A percentile compares a stretch with the other conserved stretches of the same genome.
phyloP scores from a whole-genome alignment of 2,797 vertebrate genomes.

The Acanthiza pusilla region DNA sequence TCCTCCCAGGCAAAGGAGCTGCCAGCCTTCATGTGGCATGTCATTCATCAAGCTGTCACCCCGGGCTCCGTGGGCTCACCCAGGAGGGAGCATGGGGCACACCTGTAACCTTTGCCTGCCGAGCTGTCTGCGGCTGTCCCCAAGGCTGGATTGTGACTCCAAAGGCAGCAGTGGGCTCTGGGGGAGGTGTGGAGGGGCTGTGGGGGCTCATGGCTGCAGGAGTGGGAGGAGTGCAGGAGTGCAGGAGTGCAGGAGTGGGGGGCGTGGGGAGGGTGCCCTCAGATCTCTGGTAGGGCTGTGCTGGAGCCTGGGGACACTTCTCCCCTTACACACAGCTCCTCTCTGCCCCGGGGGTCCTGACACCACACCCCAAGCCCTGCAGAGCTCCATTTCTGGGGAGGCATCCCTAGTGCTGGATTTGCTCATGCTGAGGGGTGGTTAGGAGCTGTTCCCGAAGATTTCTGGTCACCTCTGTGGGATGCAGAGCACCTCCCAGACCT shows the following conservation, averaged over 20 bases:
- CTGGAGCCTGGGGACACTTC: fast-evolving
- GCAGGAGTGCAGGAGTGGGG: too few species aligned
- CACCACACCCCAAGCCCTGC: not conserved
- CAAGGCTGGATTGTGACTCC: not conserved
- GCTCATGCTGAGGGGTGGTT: not conserved
- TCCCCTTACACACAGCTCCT: fast-evolving
- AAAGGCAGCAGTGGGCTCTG: not conserved
- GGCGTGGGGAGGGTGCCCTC: fast-evolving
- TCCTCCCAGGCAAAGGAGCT: constrained; percentile 53
- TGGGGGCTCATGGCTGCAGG: not conserved
- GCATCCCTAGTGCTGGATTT: not conserved
- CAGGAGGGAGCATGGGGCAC: not conserved
- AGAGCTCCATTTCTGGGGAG: fast-evolving
- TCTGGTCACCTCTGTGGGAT: not conserved
- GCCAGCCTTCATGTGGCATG: constrained; percentile 48
- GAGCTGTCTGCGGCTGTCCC: not conserved
- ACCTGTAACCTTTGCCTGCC: constrained; percentile 43
- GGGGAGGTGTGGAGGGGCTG: not conserved
- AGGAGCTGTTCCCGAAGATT: not conserved
- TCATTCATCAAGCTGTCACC: constrained; percentile 55
- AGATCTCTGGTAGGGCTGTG: fast-evolving
- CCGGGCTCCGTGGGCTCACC: not conserved
- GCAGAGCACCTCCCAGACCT: not conserved
- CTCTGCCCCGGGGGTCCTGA: not conserved
- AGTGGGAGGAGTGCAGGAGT: too few species aligned